A percentile compares a stretch with the other conserved stretches of the same genome.
These are phyloP conservation scores for Agrochola lota DNA, from an alignment of 2,888 invertebrate species.

Conservation along the genomic window DNA sequence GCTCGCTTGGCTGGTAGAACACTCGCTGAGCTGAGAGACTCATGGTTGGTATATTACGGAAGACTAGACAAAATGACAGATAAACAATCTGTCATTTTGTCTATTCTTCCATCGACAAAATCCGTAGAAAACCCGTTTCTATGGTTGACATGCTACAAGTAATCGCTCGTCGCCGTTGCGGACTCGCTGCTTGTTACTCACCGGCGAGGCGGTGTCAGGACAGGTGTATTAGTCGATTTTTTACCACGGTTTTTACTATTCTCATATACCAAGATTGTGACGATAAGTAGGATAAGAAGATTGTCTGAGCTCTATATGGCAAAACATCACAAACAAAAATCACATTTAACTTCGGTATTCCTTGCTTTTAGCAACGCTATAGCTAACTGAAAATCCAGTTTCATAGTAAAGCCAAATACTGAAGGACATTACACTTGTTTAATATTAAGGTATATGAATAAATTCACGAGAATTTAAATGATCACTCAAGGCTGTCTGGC, in stretches of 20 bases:
- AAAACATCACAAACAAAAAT: background rate
- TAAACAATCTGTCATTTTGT: no score
- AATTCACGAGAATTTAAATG: slow-evolving; percentile 29
- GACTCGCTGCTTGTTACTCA: background rate
- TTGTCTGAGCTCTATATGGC: background rate
- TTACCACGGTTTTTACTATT: no score
- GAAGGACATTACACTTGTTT: slow-evolving; percentile 14
- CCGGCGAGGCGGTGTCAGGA: no score
- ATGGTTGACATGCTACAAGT: no score
- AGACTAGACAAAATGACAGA: no score
- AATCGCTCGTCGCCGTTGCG: no score
- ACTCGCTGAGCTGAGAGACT: no score
- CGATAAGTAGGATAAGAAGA: background rate
- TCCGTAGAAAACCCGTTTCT: no score
- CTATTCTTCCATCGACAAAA: no score
- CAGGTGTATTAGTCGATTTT: no score
- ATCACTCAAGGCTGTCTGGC: slow-evolving; percentile 39
- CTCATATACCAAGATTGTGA: background rate
- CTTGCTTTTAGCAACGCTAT: background rate
- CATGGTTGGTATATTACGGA: no score
- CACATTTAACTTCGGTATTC: background rate
- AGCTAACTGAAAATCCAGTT: background rate
- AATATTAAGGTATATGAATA: slow-evolving; percentile 26
- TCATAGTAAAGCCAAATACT: background rate
- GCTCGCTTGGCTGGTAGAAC: no score